These are phyloP conservation scores for Drosophila algonquin DNA, from an alignment of 2,888 invertebrate species.

Conservation along the genomic window DNA sequence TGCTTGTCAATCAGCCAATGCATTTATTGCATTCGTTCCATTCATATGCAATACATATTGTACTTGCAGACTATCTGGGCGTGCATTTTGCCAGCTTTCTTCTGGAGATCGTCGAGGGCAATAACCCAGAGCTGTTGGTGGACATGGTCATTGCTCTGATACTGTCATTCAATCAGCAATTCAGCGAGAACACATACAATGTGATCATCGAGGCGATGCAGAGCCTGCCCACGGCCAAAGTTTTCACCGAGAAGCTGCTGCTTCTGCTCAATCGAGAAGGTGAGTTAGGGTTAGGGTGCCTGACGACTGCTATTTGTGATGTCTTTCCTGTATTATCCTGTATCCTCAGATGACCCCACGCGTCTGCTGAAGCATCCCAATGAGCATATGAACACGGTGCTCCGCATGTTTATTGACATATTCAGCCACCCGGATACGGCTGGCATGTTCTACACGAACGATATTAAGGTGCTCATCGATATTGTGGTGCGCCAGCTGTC, in stretches of 20 bases:
- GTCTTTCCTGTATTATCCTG: too few species aligned
- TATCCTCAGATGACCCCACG: constrained; percentile 91
- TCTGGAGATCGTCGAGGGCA: constrained; percentile 92
- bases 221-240: constrained; percentile 90
- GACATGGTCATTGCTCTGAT: constrained; percentile 93
- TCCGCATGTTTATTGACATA: constrained; percentile 94
- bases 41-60: not conserved
- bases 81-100: constrained; percentile 91
- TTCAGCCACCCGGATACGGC: constrained; percentile 92
- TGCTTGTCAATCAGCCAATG: not conserved
- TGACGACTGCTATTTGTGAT: not conserved
- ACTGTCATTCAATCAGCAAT: constrained; percentile 95
- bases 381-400: constrained; percentile 92
- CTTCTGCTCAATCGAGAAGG: constrained; percentile 95
- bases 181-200: constrained; percentile 88
- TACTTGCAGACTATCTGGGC: constrained; percentile 90
- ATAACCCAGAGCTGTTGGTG: constrained; percentile 92
- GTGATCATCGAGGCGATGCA: constrained; percentile 89
- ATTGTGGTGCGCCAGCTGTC: constrained; percentile 95
- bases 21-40: too few species aligned
- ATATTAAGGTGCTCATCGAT: constrained; percentile 96
- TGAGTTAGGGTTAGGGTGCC: constrained; percentile 75
- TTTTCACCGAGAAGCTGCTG: constrained; percentile 95
- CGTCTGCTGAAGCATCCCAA: constrained; percentile 91
- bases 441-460: constrained; percentile 96